Percentiles rank a stretch among this genome's conserved stretches.
phyloP scores from a whole-genome alignment of 2,888 invertebrate species.

The Meteorus cinctellus region DNA sequence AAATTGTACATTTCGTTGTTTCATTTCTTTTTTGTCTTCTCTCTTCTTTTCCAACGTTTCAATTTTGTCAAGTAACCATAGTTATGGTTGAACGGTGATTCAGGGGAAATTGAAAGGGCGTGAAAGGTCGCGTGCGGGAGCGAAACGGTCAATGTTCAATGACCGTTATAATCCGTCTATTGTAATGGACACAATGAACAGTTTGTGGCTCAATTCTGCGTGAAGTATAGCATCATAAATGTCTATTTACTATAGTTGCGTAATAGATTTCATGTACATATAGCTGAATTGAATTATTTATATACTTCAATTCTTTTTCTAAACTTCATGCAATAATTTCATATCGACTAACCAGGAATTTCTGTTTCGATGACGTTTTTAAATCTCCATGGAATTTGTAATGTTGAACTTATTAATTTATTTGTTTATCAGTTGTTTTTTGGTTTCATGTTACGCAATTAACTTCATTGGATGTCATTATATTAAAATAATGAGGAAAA shows the following conservation, averaged over 20 bases:
- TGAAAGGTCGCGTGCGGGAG: conserved; percentile 32
- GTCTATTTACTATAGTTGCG: conserved; percentile 45
- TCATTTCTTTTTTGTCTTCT: background rate
- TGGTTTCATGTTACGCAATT: too few species aligned
- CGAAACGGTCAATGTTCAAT: conserved; percentile 58
- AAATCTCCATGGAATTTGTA: too few species aligned
- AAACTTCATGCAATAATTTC: too few species aligned
- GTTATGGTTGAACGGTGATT: background rate
- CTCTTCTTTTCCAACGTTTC: background rate
- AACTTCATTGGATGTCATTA: too few species aligned
- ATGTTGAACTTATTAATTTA: too few species aligned
- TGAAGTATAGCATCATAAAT: conserved; percentile 64
- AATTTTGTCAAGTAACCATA: background rate
- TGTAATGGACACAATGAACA: conserved; percentile 66
- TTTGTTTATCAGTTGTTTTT: too few species aligned
- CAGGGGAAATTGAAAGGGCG: conserved; percentile 33
- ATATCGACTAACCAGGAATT: too few species aligned
- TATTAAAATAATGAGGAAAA: too few species aligned
- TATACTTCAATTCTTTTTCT: too few species aligned
- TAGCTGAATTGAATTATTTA: background rate
- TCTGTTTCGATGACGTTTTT: too few species aligned
- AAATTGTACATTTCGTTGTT: background rate
- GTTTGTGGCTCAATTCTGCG: conserved; percentile 61
- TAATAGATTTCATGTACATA: conserved; percentile 36
- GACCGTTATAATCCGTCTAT: conserved; percentile 65